Percentiles rank a stretch among this genome's conserved stretches.
These are phyloP conservation scores for Marasmarcha lunaedactyla DNA, from an alignment of 2,888 invertebrate species.

Conservation along the genomic window DNA sequence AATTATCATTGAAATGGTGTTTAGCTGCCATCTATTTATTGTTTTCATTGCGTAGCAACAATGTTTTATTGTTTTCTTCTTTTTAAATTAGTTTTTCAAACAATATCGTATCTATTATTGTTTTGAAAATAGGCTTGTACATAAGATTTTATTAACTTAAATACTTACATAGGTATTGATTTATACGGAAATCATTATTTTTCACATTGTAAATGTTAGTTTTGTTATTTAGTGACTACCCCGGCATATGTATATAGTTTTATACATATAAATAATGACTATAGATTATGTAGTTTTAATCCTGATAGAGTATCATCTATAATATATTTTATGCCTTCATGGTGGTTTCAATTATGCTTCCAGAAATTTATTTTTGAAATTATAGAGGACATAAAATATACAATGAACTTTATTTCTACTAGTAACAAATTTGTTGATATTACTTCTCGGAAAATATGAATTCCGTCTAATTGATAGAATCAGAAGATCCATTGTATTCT, in stretches of 20 bases:
- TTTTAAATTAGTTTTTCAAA: conserved; percentile 28
- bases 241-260: conserved; percentile 39
- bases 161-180: conserved; percentile 21
- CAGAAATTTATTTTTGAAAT: background rate
- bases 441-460: no score
- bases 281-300: conserved; percentile 28
- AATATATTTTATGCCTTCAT: background rate
- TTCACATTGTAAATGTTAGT: conserved; percentile 43
- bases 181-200: conserved; percentile 25
- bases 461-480: no score
- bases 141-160: conserved; percentile 61
- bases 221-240: conserved; percentile 63
- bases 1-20: background rate
- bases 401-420: no score
- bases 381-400: no score
- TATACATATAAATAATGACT: conserved; percentile 38
- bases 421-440: no score
- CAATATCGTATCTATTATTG: conserved; percentile 34
- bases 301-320: conserved; percentile 17
- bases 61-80: conserved; percentile 36
- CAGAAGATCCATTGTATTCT: no score
- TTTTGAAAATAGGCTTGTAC: conserved; percentile 50
- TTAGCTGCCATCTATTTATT: conserved; percentile 37
- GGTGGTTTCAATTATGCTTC: background rate
- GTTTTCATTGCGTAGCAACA: conserved; percentile 55